Percentiles rank a stretch among this genome's conserved stretches.
These are phyloP conservation scores for Xylota sylvarum DNA, from an alignment of 2,888 invertebrate species.

Conservation along the genomic window DNA sequence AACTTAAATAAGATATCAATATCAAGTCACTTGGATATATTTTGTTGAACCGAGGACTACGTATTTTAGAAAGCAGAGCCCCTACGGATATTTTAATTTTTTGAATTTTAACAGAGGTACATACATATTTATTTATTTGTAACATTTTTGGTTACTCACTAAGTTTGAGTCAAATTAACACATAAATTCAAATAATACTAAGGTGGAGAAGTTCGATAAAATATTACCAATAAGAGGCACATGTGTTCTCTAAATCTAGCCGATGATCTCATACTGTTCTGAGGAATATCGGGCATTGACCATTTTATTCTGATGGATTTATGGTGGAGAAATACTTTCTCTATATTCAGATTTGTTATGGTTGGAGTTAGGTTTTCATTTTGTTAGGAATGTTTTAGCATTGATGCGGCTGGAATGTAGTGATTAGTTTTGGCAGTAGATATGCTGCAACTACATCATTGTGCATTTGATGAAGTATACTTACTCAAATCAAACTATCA, in stretches of 20 bases:
- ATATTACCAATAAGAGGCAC: neutral
- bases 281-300: conserved; percentile 30
- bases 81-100: neutral
- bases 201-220: neutral
- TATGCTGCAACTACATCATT: no score
- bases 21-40: neutral
- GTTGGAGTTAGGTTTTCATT: no score
- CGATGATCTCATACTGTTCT: conserved; percentile 40
- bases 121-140: neutral
- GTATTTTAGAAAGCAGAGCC: neutral
- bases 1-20: neutral
- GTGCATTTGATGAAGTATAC: no score
- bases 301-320: conserved; percentile 20
- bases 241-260: conserved; percentile 7
- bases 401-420: no score
- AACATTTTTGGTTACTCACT: neutral
- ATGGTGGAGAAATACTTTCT: neutral
- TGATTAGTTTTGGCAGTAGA: no score
- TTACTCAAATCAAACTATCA: no score
- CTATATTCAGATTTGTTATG: no score
- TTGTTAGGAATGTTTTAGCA: no score
- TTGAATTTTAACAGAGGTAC: neutral
- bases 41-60: neutral
- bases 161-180: neutral
- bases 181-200: neutral